A percentile compares a stretch with the other conserved stretches of the same genome.
Evolutionary conservation across 2,113 vertebrate genomes (phyloP).

Genomic region (Monopterus albus): DNA sequence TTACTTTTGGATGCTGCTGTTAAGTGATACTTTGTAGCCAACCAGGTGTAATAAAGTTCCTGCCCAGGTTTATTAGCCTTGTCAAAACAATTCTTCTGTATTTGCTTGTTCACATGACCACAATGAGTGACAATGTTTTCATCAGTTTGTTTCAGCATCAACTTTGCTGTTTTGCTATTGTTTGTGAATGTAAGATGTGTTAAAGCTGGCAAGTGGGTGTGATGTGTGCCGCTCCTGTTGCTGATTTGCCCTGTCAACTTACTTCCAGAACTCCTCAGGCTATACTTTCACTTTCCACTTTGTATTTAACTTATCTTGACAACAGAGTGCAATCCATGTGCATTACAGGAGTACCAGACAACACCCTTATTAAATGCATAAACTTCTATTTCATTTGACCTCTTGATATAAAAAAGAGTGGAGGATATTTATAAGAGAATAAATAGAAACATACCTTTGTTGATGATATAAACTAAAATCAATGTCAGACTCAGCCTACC

Average conservation of each 20-base stretch:
- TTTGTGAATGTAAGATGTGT: background rate
- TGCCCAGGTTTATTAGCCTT: background rate
- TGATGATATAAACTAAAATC: conserved; percentile 84
- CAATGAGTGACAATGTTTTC: background rate
- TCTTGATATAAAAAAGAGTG: background rate
- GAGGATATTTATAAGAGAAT: background rate
- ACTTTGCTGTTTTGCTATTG: background rate
- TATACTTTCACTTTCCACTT: background rate
- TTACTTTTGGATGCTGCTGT: background rate
- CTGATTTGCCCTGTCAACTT: background rate
- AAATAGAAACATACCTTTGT: conserved; percentile 79
- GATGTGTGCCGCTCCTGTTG: background rate
- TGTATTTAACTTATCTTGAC: background rate
- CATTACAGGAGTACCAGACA: background rate
- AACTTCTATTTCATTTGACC: background rate
- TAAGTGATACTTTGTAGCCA: background rate
- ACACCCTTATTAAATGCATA: background rate
- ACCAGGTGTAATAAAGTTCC: background rate
- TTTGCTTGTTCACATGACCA: background rate
- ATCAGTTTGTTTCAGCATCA: background rate
- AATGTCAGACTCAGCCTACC: conserved; percentile 83
- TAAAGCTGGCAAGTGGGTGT: background rate
- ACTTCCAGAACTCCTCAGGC: background rate
- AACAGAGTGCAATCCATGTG: background rate
- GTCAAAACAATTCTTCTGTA: background rate